These are phyloP conservation scores for Acrocera orbiculus DNA, from an alignment of 2,888 invertebrate species.

Conservation along the genomic window DNA sequence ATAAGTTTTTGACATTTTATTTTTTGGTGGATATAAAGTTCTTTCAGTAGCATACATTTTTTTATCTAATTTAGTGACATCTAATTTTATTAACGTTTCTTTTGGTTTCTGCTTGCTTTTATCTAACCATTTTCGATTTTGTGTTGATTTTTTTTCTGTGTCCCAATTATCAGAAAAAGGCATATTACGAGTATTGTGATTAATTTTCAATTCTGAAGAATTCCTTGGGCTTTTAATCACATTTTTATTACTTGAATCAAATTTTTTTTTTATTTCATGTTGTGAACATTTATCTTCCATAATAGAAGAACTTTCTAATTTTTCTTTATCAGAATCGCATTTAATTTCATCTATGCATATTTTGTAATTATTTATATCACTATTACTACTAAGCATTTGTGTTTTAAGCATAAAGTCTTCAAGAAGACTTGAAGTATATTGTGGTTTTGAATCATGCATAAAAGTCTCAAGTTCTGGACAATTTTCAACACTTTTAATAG, in stretches of 20 bases:
- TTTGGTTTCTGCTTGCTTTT: too few species aligned
- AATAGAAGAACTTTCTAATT: too few species aligned
- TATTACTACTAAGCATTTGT: slow-evolving; percentile 41
- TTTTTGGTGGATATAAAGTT: slow-evolving; percentile 58
- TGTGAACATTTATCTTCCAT: too few species aligned
- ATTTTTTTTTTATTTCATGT: neutral
- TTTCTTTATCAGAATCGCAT: too few species aligned
- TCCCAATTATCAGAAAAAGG: too few species aligned
- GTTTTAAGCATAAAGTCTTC: slow-evolving; percentile 71
- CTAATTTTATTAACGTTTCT: too few species aligned
- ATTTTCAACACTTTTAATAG: slow-evolving; percentile 57
- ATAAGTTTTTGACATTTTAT: slow-evolving; percentile 40
- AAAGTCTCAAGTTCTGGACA: slow-evolving; percentile 54
- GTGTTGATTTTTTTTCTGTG: neutral
- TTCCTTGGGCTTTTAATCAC: neutral
- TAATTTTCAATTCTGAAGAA: too few species aligned
- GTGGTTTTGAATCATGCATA: slow-evolving; percentile 34
- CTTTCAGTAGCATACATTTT: slow-evolving; percentile 56
- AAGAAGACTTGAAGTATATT: slow-evolving; percentile 54
- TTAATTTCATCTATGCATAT: slow-evolving; percentile 22
- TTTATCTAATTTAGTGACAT: slow-evolving; percentile 49
- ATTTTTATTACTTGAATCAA: neutral
- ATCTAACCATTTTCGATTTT: neutral
- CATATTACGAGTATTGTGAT: too few species aligned
- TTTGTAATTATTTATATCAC: slow-evolving; percentile 26